These are phyloP conservation scores for Ditylenchus dipsaci DNA, from an alignment of 1,140 invertebrate species.

Conservation along the genomic window DNA sequence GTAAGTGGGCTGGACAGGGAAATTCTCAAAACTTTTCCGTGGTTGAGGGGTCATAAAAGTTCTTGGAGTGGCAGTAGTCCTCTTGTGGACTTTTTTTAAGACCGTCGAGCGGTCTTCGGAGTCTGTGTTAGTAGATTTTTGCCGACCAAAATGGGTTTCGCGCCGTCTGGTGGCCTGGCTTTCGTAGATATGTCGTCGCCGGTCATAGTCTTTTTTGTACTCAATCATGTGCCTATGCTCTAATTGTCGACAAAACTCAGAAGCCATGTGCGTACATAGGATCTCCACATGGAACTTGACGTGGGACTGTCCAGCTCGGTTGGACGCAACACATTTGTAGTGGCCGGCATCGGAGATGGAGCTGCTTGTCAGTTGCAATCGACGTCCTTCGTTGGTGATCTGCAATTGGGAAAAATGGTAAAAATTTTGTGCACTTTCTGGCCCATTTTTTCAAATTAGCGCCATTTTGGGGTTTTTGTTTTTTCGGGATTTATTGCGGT, in stretches of 20 bases:
- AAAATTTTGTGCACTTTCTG: no score
- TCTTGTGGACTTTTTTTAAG: not conserved
- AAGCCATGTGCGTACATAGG: conserved; percentile 50
- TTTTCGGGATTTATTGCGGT: no score
- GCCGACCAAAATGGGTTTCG: not conserved
- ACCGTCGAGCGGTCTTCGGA: not conserved
- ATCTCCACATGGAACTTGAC: conserved; percentile 52
- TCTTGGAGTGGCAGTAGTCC: not conserved
- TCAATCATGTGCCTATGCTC: conserved; percentile 42
- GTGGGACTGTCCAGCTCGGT: conserved; percentile 51
- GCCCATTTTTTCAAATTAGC: no score
- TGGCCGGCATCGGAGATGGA: conserved; percentile 44
- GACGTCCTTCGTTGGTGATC: conserved; percentile 45
- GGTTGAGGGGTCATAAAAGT: not conserved
- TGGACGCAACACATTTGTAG: conserved; percentile 50
- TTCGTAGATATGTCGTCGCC: conserved; percentile 10
- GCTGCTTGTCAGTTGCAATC: conserved; percentile 28
- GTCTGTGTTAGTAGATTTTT: no score
- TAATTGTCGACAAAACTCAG: conserved; percentile 45
- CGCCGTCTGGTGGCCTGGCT: not conserved
- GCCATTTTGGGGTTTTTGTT: no score
- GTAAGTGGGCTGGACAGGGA: not conserved
- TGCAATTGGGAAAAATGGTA: conserved; percentile 8
- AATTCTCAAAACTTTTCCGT: not conserved
- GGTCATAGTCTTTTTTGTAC: conserved; percentile 26